These are phyloP conservation scores for Bradynema listronoti DNA, from an alignment of 1,140 invertebrate species.

Conservation along the genomic window DNA sequence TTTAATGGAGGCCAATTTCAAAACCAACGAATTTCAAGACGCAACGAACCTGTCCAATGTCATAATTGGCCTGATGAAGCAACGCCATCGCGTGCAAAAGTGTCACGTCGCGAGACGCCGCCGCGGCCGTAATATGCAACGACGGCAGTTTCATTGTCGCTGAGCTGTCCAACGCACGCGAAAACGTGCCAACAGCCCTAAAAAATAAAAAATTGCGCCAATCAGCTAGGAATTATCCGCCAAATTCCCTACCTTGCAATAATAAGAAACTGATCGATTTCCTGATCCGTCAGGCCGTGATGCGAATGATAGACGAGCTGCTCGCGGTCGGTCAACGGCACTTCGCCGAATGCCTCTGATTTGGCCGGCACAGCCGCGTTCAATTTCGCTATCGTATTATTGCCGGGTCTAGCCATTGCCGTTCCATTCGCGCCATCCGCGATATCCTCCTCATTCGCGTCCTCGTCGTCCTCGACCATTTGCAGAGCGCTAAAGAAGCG, in stretches of 20 bases:
- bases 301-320: conserved; percentile 85
- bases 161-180: conserved; percentile 90
- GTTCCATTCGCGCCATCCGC: conserved; percentile 19
- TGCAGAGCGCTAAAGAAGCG: conserved; percentile 19
- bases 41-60: conserved; percentile 73
- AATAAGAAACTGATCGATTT: conserved; percentile 97
- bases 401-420: too few species aligned
- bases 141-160: conserved; percentile 95
- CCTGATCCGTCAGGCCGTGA: conserved; percentile 79
- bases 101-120: conserved; percentile 93
- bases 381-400: conserved; percentile 5
- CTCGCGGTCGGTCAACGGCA: conserved; percentile 67
- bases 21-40: not conserved
- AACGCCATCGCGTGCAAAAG: conserved; percentile 97
- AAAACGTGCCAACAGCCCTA: conserved; percentile 93
- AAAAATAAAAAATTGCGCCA: conserved; percentile 17
- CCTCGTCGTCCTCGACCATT: conserved; percentile 41
- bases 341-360: not conserved
- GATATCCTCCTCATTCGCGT: conserved; percentile 10
- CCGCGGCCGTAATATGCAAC: conserved; percentile 95
- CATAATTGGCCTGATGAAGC: conserved; percentile 82
- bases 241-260: conserved; percentile 68
- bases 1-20: not conserved
- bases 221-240: conserved; percentile 1
- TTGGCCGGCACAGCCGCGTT: too few species aligned